Evolutionary conservation across 2,797 vertebrate genomes (phyloP).

Genomic region (Pangasius krempfi): DNA sequence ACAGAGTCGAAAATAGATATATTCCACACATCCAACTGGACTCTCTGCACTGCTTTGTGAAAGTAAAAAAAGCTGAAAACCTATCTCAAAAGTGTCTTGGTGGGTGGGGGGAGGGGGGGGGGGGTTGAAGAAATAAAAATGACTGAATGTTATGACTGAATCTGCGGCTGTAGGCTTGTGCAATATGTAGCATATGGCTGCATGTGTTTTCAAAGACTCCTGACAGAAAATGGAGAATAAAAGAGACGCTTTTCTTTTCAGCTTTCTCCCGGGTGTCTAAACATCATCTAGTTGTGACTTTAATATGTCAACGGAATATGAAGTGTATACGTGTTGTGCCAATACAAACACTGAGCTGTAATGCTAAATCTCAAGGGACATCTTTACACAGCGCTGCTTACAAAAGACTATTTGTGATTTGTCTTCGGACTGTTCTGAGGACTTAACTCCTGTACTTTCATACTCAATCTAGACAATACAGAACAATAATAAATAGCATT

Average conservation of each 20-base stretch:
- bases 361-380: conserved; percentile 74
- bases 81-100: background rate
- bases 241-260: conserved; percentile 62
- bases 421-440: conserved; percentile 61
- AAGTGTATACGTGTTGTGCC: conserved; percentile 69
- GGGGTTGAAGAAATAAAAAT: conserved; percentile 17
- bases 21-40: conserved; percentile 37
- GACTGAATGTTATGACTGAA: conserved; percentile 31
- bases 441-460: conserved; percentile 59
- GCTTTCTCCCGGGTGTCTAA: conserved; percentile 74
- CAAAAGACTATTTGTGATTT: conserved; percentile 68
- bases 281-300: conserved; percentile 72
- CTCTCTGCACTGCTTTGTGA: background rate
- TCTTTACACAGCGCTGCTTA: conserved; percentile 72
- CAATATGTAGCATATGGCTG: conserved; percentile 20
- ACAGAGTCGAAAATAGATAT: conserved; percentile 21
- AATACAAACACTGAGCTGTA: conserved; percentile 75
- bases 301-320: conserved; percentile 75
- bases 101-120: background rate
- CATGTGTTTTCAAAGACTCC: conserved; percentile 57
- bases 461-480: conserved; percentile 50
- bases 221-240: conserved; percentile 69
- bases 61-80: conserved; percentile 43
- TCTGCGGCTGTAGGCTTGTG: background rate
- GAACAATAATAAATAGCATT: conserved; percentile 57